phyloP scores from a whole-genome alignment of 2,888 invertebrate genomes.

The Teinopalpus imperialis region DNA sequence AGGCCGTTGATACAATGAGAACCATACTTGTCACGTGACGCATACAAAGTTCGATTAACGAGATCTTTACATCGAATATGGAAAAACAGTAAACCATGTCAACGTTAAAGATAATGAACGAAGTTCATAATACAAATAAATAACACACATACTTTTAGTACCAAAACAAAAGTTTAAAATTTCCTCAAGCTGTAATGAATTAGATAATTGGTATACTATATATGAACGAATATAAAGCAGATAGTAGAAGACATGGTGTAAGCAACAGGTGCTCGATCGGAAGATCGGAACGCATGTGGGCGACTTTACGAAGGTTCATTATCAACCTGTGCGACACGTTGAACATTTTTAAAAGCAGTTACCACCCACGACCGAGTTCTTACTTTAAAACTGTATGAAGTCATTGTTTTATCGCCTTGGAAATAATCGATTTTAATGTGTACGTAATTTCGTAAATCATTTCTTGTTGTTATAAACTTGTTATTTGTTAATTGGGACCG shows the following conservation, averaged over 20 bases:
- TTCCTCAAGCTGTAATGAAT: background rate
- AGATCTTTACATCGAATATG: too few species aligned
- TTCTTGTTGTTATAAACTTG: too few species aligned
- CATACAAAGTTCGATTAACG: too few species aligned
- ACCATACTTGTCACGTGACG: too few species aligned
- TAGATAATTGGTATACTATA: constrained; percentile 7
- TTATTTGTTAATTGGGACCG: too few species aligned
- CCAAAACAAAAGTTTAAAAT: too few species aligned
- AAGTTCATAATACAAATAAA: too few species aligned
- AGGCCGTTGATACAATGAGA: too few species aligned
- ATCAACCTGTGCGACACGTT: constrained; percentile 21
- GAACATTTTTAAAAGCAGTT: constrained; percentile 16
- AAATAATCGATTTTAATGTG: constrained; percentile 7
- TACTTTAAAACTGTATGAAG: constrained; percentile 12
- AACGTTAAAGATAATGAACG: too few species aligned
- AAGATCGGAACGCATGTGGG: constrained; percentile 22
- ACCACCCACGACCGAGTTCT: constrained; percentile 17
- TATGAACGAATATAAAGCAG: constrained; percentile 18
- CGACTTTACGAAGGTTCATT: constrained; percentile 25
- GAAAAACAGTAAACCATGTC: too few species aligned
- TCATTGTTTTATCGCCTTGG: constrained; percentile 8
- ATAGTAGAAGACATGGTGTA: constrained; percentile 3
- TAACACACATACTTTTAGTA: too few species aligned
- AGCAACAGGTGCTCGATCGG: constrained; percentile 19
- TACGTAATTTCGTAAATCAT: too few species aligned